Base-by-base conservation (phyloP, 2,888 invertebrate species). In the Cephus pulcher region DNA sequence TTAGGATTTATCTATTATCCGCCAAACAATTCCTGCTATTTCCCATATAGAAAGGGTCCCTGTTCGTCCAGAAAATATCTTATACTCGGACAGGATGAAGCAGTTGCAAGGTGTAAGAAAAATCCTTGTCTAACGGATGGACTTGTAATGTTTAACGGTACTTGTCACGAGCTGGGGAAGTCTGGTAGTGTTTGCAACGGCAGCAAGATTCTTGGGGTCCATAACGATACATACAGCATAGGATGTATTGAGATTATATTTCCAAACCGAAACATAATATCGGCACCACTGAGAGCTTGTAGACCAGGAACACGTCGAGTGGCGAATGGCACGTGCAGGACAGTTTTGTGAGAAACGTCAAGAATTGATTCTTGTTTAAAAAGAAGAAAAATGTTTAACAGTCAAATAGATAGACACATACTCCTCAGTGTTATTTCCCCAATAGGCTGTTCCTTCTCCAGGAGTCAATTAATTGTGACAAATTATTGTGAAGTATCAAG, bases 31-130 rank as follows among this genome's bases (percentile, higher is more conserved):
- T 90, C 89, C 15, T 95, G 95, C 86, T 95, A 94, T 92, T 92
- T 93, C n/a, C 94, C 94, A 0, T 95, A 93, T 86, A 92, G 92
- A 69, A 92, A 92, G 86, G 95, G 95, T 0, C 95, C 95, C 0
- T 95, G 95, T 86, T 79, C 87, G 1, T 77, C 85, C 0, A 92
- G 92, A 0, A 86, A 94, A 77, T 93, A 94, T 85, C 89, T 95
- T 34, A 86, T 93, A 11, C 91, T 95, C 30, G 92, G 90, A 12
- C 81, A 85, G 69, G 91, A 92, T 69, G 88, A 93, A 33, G 92
- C 93, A 1, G 92, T 94, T 78, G 95, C 95, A 0, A 90, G 92
- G 74, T 95, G 95, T 86, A 91, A 91, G 4, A 84, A 82, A 34
- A 95, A 95, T 91, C 94, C 94, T 0, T 95, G 95, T 86, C 30